Conservation (phyloP, 2,888 invertebrate species). For the Peribatodes rhomboidaria region DNA sequence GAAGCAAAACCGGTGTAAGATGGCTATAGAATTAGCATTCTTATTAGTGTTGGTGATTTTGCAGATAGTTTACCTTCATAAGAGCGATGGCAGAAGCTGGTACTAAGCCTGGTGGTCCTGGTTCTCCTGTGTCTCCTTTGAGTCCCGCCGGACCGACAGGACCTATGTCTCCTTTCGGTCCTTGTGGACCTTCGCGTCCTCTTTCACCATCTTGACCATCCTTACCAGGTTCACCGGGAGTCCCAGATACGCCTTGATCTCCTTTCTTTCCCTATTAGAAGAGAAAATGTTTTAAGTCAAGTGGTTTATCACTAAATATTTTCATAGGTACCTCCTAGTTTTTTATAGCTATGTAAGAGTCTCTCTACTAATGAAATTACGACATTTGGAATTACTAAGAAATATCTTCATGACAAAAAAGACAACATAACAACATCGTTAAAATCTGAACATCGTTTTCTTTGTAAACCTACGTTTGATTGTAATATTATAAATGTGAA, state of each 20-base stretch:
- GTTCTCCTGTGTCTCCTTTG: conserved; percentile 88
- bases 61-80: conserved; percentile 46
- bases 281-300: background rate
- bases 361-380: too few relatives aligned
- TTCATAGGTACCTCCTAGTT: too few relatives aligned
- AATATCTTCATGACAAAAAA: too few relatives aligned
- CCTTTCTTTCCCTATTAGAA: conserved; percentile 88
- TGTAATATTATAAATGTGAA: too few relatives aligned
- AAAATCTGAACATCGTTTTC: too few relatives aligned
- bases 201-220: conserved; percentile 66
- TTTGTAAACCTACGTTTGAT: too few relatives aligned
- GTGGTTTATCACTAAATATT: too few relatives aligned
- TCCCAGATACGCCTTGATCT: conserved; percentile 85
- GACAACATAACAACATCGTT: too few relatives aligned
- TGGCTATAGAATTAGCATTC: too few relatives aligned
- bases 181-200: conserved; percentile 89
- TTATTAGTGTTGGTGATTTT: background rate
- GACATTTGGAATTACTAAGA: too few relatives aligned
- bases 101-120: conserved; percentile 55
- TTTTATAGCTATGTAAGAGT: too few relatives aligned
- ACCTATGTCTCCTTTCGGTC: conserved; percentile 84
- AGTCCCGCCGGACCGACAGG: conserved; percentile 57
- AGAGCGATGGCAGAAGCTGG: conserved; percentile 53
- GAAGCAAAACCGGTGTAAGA: too few relatives aligned
- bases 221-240: conserved; percentile 51